Evolutionary conservation across 2,888 invertebrate species (phyloP).

Genomic region (Lathronympha strigana): DNA sequence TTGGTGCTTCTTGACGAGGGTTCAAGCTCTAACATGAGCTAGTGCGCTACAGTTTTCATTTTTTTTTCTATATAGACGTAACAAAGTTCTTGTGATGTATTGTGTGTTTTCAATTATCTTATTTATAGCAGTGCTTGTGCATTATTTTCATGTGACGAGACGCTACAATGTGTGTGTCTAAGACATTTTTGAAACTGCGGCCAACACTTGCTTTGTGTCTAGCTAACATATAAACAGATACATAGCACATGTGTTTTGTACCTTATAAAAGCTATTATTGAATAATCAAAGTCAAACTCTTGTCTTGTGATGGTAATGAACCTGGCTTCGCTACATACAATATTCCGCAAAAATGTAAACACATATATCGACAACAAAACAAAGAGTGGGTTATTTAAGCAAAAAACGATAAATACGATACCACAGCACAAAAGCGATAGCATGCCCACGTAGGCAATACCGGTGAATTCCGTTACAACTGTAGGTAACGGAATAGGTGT

Average conservation of each 20-base stretch:
- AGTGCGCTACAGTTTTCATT: slow-evolving; percentile 61
- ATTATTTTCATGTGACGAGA: slow-evolving; percentile 20
- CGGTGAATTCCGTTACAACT: slow-evolving; percentile 60
- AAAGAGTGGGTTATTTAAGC: slow-evolving; percentile 74
- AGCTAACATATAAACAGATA: slow-evolving; percentile 62
- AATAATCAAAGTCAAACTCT: slow-evolving; percentile 83
- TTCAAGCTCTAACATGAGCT: slow-evolving; percentile 65
- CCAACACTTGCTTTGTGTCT: slow-evolving; percentile 47
- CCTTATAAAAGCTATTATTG: slow-evolving; percentile 49
- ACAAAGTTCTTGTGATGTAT: slow-evolving; percentile 40
- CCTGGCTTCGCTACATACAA: slow-evolving; percentile 71
- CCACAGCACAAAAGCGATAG: slow-evolving; percentile 79
- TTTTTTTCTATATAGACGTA: slow-evolving; percentile 37
- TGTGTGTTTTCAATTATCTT: slow-evolving; percentile 12
- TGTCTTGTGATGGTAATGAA: slow-evolving; percentile 76
- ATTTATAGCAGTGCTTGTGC: slow-evolving; percentile 26
- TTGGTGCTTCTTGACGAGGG: slow-evolving; percentile 60
- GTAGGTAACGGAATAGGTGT: slow-evolving; percentile 54
- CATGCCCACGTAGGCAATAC: slow-evolving; percentile 76
- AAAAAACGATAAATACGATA: slow-evolving; percentile 72
- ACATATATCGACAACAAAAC: slow-evolving; percentile 65
- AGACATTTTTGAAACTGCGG: slow-evolving; percentile 14
- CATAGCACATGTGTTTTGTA: slow-evolving; percentile 59
- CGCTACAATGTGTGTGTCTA: slow-evolving; percentile 24
- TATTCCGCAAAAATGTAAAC: slow-evolving; percentile 57